Evolutionary conservation across 2,888 invertebrate species (phyloP), one percentile per base, ranked within the genome.

Genomic region (Norana najaformis): DNA sequence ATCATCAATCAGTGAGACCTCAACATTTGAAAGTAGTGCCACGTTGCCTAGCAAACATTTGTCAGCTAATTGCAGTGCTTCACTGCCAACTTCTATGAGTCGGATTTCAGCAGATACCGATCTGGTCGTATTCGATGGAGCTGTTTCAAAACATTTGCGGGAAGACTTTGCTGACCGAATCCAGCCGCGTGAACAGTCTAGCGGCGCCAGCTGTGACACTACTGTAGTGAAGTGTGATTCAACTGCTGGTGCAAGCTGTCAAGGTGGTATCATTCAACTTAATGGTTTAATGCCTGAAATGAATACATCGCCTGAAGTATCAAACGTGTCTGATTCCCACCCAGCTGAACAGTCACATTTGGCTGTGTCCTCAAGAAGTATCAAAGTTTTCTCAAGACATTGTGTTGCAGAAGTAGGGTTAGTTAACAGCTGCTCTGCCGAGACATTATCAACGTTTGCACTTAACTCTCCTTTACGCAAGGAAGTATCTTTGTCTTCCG

Each of bases 381-480:
- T 69, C 69, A n/a, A 30, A n/a, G 69, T 5, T 30, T 69, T 69
- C n/a, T 69, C 69, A 69, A 69, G 69, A 69, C 69, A 69, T n/a
- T 69, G 69, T n/a, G 69, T 69, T 69, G 69, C 69, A 69, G 69
- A 69, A 11, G 69, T 69, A 69, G 69, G 69, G 69, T 5, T 1
- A 69, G 69, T 69, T 69, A 69, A 69, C 69, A 0, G 69, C 69
- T 69, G 69, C 69, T 69, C 69, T 69, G 69, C 69, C 30, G 30
- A 69, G 69, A 69, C 69, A 69, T 30, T 69, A 6, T 69, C 69
- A 69, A 69, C 69, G 30, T 69, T 69, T 8, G 69, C 69, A 69
- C n/a, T 69, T n/a, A 69, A 69, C 69, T 69, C 69, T 69, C 69
- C 69, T 69, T 69, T n/a, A 69, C 69, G n/a, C 69, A 69, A 69